A percentile compares a stretch with the other conserved stretches of the same genome.
Evolutionary conservation across 2,113 vertebrate genomes (phyloP).

Genomic region (Hypomesus transpacificus): DNA sequence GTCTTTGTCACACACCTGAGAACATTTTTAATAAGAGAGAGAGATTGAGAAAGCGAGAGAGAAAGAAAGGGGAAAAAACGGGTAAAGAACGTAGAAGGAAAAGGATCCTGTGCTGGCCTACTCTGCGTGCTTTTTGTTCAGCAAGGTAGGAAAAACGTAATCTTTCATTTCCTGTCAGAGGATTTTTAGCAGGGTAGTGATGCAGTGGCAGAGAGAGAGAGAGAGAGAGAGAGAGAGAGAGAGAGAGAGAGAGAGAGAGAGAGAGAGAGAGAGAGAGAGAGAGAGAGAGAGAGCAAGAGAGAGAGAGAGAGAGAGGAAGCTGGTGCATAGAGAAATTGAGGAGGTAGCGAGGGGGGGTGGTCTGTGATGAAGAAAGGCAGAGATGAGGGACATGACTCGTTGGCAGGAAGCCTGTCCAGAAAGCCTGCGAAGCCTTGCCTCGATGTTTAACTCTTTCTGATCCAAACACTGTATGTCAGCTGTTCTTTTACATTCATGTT

Average conservation of each 20-base stretch:
- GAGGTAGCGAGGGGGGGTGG: neutral
- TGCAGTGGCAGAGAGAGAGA: constrained; percentile 41
- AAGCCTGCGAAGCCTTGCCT: constrained; percentile 22
- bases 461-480: too few relatives aligned
- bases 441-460: too few relatives aligned
- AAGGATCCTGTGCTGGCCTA: constrained; percentile 69
- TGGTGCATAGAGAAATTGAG: constrained; percentile 27
- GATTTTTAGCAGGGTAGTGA: constrained; percentile 81
- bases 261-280: constrained; percentile 46
- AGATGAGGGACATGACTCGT: neutral
- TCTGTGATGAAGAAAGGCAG: neutral
- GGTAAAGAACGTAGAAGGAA: neutral
- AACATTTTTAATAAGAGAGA: constrained; percentile 30
- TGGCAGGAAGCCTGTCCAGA: constrained; percentile 27
- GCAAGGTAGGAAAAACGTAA: constrained; percentile 98
- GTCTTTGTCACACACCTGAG: constrained; percentile 53
- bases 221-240: constrained; percentile 48
- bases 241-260: constrained; percentile 26
- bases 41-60: constrained; percentile 24
- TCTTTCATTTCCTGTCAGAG: constrained; percentile 95
- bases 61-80: constrained; percentile 26
- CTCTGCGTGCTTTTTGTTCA: constrained; percentile 91
- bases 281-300: too few relatives aligned
- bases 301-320: too few relatives aligned
- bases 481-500: too few relatives aligned